Evolutionary conservation across 2,888 invertebrate species (phyloP), one percentile per base, ranked within the genome.

Genomic region (Prosopocoilus inquinatus): DNA sequence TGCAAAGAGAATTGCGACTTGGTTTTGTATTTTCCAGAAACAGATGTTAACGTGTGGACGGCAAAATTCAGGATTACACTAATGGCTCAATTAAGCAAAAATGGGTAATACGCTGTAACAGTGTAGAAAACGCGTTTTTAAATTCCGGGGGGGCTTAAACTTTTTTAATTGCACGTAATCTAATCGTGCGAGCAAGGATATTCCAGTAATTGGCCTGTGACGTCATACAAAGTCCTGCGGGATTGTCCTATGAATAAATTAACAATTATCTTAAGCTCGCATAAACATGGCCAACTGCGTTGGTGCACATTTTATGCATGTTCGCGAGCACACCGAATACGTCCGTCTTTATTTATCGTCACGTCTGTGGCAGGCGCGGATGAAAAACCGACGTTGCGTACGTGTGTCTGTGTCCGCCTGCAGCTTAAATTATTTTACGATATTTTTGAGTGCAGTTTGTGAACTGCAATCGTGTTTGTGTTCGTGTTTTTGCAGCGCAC

Each of bases 181-280:
- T 70, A 70, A 70, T 69, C 69, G 68, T 59, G 53, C 62, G 61
- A 59, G 64, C 64, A 69, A 67, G 69, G 69, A 68, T 68, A 69
- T 67, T 61, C 64, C 62, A 59, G 66, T 69, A 70, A 70, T 70
- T 70, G 70, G 69, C 45, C 66, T 53, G 66, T 67, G 68, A 69
- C 68, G 67, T 69, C 68, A 69, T 66, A 60, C 61, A 58, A 53
- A 65, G 62, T 69, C 71, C 66, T 64, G 64, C 57, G 64, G 67
- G 70, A 70, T 67, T 67, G 64, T 66, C 63, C 70, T 65, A 70
- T 71, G 70, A 70, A 71, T 71, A 71, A 71, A 70, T 71, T 70
- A 69, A 70, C 70, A 70, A 70, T 70, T 71, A 70, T 71, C 70
- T 70, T 70, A 71, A 71, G 68, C 70, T 66, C 65, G 61, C 67